A percentile compares a stretch with the other conserved stretches of the same genome.
These are phyloP conservation scores for Octopus sinensis DNA, from an alignment of 1,140 invertebrate species.

Conservation along the genomic window DNA sequence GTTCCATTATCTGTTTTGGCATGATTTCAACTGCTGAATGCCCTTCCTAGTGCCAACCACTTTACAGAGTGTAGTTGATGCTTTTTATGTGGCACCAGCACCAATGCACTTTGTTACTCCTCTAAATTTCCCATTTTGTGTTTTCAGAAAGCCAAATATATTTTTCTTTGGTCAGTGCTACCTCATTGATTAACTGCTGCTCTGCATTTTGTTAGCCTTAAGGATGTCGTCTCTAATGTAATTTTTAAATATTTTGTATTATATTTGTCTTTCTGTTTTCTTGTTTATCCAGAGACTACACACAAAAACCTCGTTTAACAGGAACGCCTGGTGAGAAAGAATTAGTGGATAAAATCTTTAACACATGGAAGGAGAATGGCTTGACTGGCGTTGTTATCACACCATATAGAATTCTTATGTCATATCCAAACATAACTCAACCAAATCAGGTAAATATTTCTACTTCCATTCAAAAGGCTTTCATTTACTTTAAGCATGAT, in stretches of 20 bases:
- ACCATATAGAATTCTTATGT: conserved; percentile 50
- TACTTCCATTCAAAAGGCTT: not conserved
- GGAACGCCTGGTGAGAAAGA: conserved; percentile 39
- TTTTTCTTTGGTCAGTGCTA: not conserved
- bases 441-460: conserved; percentile 9
- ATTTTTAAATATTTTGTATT: not conserved
- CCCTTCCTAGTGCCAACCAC: too few relatives aligned
- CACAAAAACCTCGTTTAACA: conserved; percentile 46
- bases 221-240: not conserved
- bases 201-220: not conserved
- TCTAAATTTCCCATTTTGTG: not conserved
- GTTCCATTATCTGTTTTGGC: too few relatives aligned
- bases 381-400: conserved; percentile 41
- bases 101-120: too few relatives aligned
- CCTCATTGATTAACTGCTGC: not conserved
- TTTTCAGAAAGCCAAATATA: not conserved
- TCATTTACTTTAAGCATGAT: too few relatives aligned
- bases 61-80: too few relatives aligned
- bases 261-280: not conserved
- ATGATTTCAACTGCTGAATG: too few relatives aligned
- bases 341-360: conserved; percentile 37
- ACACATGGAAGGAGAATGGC: conserved; percentile 38
- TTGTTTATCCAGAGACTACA: conserved; percentile 34
- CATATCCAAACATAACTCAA: conserved; percentile 43
- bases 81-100: too few relatives aligned